A percentile compares a stretch with the other conserved stretches of the same genome.
phyloP scores from a whole-genome alignment of 2,113 vertebrate genomes.

The Scytalopus superciliaris region DNA sequence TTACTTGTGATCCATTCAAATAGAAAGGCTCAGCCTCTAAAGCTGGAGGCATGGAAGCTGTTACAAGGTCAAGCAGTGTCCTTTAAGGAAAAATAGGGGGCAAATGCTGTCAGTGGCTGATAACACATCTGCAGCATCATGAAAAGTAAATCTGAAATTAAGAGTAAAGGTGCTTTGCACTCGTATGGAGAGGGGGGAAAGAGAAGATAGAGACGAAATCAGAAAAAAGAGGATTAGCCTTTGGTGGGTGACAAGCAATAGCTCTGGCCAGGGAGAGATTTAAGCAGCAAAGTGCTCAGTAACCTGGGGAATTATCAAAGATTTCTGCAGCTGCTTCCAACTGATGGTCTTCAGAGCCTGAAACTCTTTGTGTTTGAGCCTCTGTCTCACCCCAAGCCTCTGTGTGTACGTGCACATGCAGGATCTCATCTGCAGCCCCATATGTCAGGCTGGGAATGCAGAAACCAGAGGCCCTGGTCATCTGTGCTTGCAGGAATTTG shows the following conservation, averaged over 20 bases:
- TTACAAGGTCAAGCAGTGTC: slow-evolving; percentile 57
- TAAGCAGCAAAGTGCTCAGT: neutral
- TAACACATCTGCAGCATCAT: slow-evolving; percentile 14
- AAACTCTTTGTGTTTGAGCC: neutral
- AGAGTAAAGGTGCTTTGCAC: slow-evolving; percentile 41
- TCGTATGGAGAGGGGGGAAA: neutral
- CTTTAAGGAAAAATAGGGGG: slow-evolving; percentile 41
- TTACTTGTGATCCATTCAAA: slow-evolving; percentile 42
- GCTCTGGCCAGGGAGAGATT: slow-evolving; percentile 12
- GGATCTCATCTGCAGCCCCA: neutral
- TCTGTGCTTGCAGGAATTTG: neutral
- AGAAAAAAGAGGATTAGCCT: slow-evolving; percentile 22
- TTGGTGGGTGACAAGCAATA: slow-evolving; percentile 19
- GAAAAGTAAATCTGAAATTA: slow-evolving; percentile 17
- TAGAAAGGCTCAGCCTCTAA: slow-evolving; percentile 19
- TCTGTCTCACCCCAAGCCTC: neutral
- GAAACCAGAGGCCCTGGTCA: neutral
- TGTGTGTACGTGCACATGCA: neutral
- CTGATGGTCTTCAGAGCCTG: neutral
- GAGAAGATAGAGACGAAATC: slow-evolving; percentile 15
- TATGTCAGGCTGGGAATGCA: neutral
- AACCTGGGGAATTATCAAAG: neutral
- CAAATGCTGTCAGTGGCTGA: neutral
- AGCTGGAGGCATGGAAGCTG: slow-evolving; percentile 24
- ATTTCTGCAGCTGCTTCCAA: neutral